Base-by-base conservation (phyloP, 2,797 vertebrate genomes). In the Loris lydekkerianus region DNA sequence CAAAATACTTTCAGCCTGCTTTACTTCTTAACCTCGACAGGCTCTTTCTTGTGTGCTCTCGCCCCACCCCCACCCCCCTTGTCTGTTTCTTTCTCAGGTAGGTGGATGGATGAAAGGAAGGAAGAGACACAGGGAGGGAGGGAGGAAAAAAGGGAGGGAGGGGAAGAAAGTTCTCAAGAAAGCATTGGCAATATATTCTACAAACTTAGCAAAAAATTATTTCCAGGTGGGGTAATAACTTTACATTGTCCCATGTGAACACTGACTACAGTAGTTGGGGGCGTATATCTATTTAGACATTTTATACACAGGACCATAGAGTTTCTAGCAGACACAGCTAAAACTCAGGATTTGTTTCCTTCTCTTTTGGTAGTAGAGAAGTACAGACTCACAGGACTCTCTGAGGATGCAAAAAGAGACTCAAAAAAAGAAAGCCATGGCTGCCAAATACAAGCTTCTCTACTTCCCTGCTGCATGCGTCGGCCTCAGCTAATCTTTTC, bases 11-110 rank as follows among this genome's bases (percentile, higher is more conserved):
- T 78, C 72, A 97, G 49, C 69, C 80, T 93, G 83, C 5, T 96
- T 94, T 93, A 75, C 49, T 95, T 96, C 75, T 91, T 97, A 96
- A 96, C 89, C 93, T 96, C 97, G 86, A 95, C 91, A 70, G n/a
- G 49, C 20, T 70, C 58, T 10, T 40, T 70, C 58, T 10, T 40
- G 14, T 81, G 56, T 40, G 53, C 21, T 5, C 17, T 46, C 37
- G 18, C 3, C 37, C 5, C 31, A 53, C 5, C 21, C 14, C 13
- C 17, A n/a, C 31, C 7, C 49, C 20, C 5, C 23, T 25, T 27
- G 29, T 69, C 27, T 89, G 10, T 85, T 14, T 85, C 27, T 95
- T 77, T 92, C 69, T 91, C 67, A n/a, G 23, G 25, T 56, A 46
- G 5, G n/a, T 56, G 2, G 2, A 60, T 70, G 8, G 21, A 72